Conservation (phyloP, 1,140 invertebrate species). For the Zeugodacus cucurbitae region DNA sequence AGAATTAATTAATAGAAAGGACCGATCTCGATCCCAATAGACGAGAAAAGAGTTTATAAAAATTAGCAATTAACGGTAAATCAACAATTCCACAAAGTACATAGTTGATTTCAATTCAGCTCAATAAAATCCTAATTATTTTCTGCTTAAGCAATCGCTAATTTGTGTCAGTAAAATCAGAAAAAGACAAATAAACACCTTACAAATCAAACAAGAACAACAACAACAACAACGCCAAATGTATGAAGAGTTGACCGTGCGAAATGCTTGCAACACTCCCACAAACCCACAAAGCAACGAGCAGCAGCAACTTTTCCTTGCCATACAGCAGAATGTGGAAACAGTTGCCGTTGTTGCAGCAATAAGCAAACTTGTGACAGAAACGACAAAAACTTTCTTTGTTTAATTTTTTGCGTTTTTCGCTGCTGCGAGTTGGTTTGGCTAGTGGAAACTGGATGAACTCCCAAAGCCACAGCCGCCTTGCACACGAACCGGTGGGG, state of each 20-base stretch:
- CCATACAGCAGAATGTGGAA: neutral
- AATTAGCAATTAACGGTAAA: too few relatives aligned
- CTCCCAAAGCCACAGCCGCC: neutral
- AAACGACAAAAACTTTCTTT: constrained; percentile 18
- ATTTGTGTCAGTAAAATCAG: neutral
- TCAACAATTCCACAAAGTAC: too few relatives aligned
- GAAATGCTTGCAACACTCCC: constrained; percentile 31
- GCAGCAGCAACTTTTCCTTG: neutral
- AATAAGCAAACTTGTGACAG: neutral
- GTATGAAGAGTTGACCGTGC: neutral
- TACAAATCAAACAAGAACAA: neutral
- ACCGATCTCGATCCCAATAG: too few relatives aligned
- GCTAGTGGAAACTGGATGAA: neutral
- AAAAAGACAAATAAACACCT: neutral
- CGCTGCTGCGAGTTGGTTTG: neutral
- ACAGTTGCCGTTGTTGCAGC: neutral
- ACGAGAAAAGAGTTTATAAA: too few relatives aligned
- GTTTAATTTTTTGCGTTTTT: neutral
- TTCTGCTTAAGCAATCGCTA: neutral
- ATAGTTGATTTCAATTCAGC: too few relatives aligned
- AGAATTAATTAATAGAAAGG: too few relatives aligned
- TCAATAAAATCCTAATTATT: neutral
- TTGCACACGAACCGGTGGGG: neutral
- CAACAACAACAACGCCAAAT: too few relatives aligned
- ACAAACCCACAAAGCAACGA: neutral